Evolutionary conservation across 1,140 invertebrate species (phyloP).

Genomic region (Diachasmimorpha longicaudata): DNA sequence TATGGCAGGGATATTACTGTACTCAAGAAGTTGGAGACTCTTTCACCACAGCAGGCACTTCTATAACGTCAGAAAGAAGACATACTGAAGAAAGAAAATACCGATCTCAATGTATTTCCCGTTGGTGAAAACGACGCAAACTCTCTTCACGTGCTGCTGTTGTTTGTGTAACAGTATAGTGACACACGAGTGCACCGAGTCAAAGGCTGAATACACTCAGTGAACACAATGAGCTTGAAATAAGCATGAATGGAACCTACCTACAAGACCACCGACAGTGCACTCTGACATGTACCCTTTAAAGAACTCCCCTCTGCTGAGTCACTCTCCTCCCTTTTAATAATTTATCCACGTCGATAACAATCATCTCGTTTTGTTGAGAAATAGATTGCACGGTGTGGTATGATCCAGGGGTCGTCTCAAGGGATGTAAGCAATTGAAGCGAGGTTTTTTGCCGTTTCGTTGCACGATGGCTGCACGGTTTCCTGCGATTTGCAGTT

Average conservation of each 20-base stretch:
- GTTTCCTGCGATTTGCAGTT: too few species aligned
- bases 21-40: constrained; percentile 14
- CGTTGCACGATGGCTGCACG: too few species aligned
- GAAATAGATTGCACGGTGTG: not conserved
- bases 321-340: not conserved
- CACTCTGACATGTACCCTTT: constrained; percentile 13
- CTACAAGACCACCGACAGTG: constrained; percentile 31
- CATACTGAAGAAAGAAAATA: constrained; percentile 34
- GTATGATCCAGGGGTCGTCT: too few species aligned
- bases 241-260: constrained; percentile 56
- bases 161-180: constrained; percentile 27
- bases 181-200: constrained; percentile 37
- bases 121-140: constrained; percentile 41
- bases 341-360: constrained; percentile 5
- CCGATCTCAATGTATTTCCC: constrained; percentile 50
- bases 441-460: not conserved
- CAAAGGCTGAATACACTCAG: constrained; percentile 53
- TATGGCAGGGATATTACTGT: constrained; percentile 10
- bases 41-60: not conserved
- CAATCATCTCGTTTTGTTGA: not conserved
- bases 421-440: not conserved
- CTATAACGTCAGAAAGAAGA: not conserved
- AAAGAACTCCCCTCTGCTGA: not conserved
- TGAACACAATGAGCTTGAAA: constrained; percentile 56
- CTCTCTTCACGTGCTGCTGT: constrained; percentile 32